A percentile compares a stretch with the other conserved stretches of the same genome.
These are phyloP conservation scores for Diabrotica balteata DNA, from an alignment of 2,888 invertebrate genomes.

Conservation along the genomic window DNA sequence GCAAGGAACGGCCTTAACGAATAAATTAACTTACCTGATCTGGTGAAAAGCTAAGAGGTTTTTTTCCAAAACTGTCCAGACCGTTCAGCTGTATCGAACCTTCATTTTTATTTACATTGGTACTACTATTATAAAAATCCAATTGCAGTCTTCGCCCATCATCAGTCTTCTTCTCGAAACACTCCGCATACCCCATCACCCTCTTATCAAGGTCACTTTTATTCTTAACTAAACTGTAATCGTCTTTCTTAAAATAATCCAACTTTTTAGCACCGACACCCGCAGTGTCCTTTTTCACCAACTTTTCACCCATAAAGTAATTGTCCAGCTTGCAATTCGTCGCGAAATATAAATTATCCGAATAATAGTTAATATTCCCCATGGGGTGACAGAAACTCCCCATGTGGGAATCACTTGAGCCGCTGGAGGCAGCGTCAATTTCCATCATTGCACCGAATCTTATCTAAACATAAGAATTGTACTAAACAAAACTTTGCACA, in stretches of 20 bases:
- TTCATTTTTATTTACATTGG: conserved; percentile 34
- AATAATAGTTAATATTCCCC: conserved; percentile 52
- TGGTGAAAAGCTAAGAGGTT: conserved; percentile 57
- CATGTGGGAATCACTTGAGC: conserved; percentile 56
- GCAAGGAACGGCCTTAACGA: too few relatives aligned
- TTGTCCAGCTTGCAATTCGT: conserved; percentile 51
- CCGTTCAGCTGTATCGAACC: conserved; percentile 53
- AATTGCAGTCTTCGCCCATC: conserved; percentile 40
- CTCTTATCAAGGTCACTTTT: conserved; percentile 35
- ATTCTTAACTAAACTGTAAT: conserved; percentile 35
- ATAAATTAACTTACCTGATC: conserved; percentile 68
- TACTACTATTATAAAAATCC: conserved; percentile 52
- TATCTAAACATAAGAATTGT: conserved; percentile 8
- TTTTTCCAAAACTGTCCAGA: conserved; percentile 57
- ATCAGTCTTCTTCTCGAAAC: conserved; percentile 35
- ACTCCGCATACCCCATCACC: conserved; percentile 29
- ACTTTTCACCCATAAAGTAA: conserved; percentile 48
- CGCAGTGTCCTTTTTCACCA: conserved; percentile 38
- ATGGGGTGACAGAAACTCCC: conserved; percentile 44
- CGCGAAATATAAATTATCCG: conserved; percentile 51
- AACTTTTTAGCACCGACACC: conserved; percentile 35
- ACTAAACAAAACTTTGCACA: conserved; percentile 20
- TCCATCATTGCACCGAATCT: conserved; percentile 36
- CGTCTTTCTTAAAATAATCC: conserved; percentile 46
- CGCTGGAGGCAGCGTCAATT: conserved; percentile 50